phyloP scores from a whole-genome alignment of 2,797 vertebrate species.

The Nyctibius grandis region DNA sequence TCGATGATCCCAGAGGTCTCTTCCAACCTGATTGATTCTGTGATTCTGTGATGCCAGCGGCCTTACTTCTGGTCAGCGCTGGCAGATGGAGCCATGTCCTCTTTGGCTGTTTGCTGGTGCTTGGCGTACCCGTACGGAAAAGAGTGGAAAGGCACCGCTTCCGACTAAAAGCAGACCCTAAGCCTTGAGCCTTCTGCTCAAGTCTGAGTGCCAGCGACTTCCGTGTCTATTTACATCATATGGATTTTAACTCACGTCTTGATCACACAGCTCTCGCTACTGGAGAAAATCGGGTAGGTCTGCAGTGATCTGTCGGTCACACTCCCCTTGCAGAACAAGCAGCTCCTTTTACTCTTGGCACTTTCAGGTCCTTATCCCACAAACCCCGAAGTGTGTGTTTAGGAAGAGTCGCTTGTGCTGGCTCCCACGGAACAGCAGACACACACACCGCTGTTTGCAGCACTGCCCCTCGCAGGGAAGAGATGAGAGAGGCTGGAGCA shows the following conservation, averaged over 20 bases:
- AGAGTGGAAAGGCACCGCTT: neutral
- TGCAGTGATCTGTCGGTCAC: neutral
- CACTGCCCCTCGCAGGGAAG: neutral
- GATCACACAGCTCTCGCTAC: neutral
- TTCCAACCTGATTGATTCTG: too few relatives aligned
- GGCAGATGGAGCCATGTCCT: neutral
- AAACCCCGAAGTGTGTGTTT: fast-evolving
- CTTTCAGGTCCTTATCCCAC: neutral
- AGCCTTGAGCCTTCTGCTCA: neutral
- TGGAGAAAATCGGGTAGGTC: neutral
- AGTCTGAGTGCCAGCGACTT: neutral
- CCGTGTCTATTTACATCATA: neutral
- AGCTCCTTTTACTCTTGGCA: neutral
- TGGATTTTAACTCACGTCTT: neutral
- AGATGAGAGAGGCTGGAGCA: neutral
- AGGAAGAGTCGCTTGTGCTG: neutral
- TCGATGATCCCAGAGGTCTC: too few relatives aligned
- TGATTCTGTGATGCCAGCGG: too few relatives aligned
- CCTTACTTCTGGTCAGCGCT: neutral
- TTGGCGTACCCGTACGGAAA: neutral
- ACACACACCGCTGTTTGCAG: fast-evolving
- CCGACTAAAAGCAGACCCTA: neutral
- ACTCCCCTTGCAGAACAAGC: neutral
- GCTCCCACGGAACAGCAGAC: neutral
- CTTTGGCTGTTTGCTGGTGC: neutral